These are phyloP conservation scores for Drosophila navojoa DNA, from an alignment of 1,140 invertebrate genomes.

Conservation along the genomic window DNA sequence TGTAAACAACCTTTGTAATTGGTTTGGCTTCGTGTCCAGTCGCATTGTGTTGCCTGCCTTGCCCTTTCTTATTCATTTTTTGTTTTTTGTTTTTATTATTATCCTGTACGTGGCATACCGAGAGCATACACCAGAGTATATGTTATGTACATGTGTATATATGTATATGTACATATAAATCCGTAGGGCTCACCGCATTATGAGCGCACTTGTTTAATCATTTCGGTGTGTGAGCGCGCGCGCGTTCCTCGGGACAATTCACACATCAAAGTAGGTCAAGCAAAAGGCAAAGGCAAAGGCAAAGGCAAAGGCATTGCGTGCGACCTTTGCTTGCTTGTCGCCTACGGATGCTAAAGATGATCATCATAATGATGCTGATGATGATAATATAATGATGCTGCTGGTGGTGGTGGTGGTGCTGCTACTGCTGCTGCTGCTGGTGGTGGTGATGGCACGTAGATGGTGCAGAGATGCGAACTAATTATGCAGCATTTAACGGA, in stretches of 20 bases:
- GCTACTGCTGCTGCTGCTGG: conserved; percentile 7
- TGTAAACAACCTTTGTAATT: conserved; percentile 75
- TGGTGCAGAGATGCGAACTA: conserved; percentile 66
- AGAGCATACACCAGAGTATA: conserved; percentile 9
- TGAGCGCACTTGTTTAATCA: conserved; percentile 61
- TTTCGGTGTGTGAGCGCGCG: conserved; percentile 36
- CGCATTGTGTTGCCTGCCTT: conserved; percentile 34
- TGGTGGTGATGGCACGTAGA: conserved; percentile 11
- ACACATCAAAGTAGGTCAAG: conserved; percentile 81
- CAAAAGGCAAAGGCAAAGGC: conserved; percentile 72
- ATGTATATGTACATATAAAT: conserved; percentile 31
- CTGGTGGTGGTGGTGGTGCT: conserved; percentile 16
- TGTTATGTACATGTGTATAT: conserved; percentile 9
- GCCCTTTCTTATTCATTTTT: conserved; percentile 6
- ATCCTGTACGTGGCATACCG: conserved; percentile 41
- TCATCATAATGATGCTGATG: not conserved
- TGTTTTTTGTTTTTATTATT: conserved; percentile 17
- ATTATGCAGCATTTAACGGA: conserved; percentile 81
- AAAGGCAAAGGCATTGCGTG: conserved; percentile 68
- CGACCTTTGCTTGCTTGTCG: conserved; percentile 72
- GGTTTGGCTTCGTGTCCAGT: conserved; percentile 70
- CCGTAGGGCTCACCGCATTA: conserved; percentile 58
- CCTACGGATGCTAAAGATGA: conserved; percentile 16
- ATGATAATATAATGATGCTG: conserved; percentile 4
- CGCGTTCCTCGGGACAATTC: conserved; percentile 72